Base-by-base conservation (phyloP, 2,888 invertebrate species). In the Pandemis heparana region DNA sequence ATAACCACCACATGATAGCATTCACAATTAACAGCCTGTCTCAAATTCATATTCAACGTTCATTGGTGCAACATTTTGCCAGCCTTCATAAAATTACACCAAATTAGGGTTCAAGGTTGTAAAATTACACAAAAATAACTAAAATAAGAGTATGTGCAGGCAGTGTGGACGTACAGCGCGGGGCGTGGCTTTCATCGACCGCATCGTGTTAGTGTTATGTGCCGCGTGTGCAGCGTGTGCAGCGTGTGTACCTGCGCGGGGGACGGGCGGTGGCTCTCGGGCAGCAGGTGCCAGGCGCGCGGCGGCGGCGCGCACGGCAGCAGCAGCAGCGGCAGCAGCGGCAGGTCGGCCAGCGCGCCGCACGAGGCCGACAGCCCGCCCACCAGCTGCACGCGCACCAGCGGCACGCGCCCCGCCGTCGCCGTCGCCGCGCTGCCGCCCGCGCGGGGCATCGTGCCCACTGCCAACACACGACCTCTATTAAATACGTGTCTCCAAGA, bases 341-440 rank as follows among this genome's bases (percentile, higher is more conserved):
- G 78, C 75, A 73, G 77, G 80, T 79, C 81, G 74, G 75, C 66
- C 59, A 60, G 59, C 51, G 64, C 65, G 51, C 70, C 95, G 83
- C 96, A 96, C n/a, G 96, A 96, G 0, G 96, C 96, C 70, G 96
- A 96, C 74, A 96, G 89, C 80, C 10, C 66, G 62, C 23, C 95
- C 67, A 8, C 96, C 88, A 79, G 95, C 96, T 77, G 95, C 76
- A 96, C 89, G 18, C 95, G 95, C 60, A 94, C 93, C 12, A 56
- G 14, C 95, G 95, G 74, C 80, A 76, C 77, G 74, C 76, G 69
- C 76, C 74, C 71, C 51, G n/a, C 51, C 48, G 0, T 14, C 46
- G 12, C 10, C 46, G 14, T 16, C n/a, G 7, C 74, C 76, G 69
- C 76, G 75, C 69, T 12, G 46, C 4, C 51, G 8, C 51, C 16